phyloP scores from a whole-genome alignment of 1,140 invertebrate genomes.

The Phenacoccus solenopsis region DNA sequence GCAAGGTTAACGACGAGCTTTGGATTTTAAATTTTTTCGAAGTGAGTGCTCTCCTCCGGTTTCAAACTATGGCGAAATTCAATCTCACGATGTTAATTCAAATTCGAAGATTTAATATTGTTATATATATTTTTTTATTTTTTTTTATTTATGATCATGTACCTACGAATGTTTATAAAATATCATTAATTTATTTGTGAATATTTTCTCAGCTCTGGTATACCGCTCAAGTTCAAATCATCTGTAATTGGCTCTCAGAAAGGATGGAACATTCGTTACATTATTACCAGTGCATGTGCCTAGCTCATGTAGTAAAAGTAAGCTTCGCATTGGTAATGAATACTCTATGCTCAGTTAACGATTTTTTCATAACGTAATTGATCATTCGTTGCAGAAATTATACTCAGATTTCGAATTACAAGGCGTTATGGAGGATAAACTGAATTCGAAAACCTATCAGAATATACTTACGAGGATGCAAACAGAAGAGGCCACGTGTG shows the following conservation, averaged over 20 bases:
- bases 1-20: conserved; percentile 92
- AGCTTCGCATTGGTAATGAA: conserved; percentile 23
- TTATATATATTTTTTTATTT: neutral
- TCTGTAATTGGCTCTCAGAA: conserved; percentile 90
- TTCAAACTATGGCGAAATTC: neutral
- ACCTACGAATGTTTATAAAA: neutral
- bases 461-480: conserved; percentile 84
- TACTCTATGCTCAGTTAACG: neutral
- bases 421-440: conserved; percentile 92
- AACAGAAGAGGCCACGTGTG: conserved; percentile 91
- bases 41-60: no score
- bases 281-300: conserved; percentile 91
- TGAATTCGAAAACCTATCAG: conserved; percentile 96
- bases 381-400: conserved; percentile 87
- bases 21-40: conserved; percentile 97
- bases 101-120: neutral
- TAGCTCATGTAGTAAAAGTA: conserved; percentile 92
- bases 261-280: conserved; percentile 87
- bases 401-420: conserved; percentile 98
- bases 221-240: conserved; percentile 79
- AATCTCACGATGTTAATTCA: neutral
- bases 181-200: neutral
- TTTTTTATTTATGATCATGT: neutral
- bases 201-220: conserved; percentile 71
- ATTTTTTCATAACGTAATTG: no score